Evolutionary conservation across 2,797 vertebrate genomes (phyloP).

Genomic region (Sebastes jordani): DNA sequence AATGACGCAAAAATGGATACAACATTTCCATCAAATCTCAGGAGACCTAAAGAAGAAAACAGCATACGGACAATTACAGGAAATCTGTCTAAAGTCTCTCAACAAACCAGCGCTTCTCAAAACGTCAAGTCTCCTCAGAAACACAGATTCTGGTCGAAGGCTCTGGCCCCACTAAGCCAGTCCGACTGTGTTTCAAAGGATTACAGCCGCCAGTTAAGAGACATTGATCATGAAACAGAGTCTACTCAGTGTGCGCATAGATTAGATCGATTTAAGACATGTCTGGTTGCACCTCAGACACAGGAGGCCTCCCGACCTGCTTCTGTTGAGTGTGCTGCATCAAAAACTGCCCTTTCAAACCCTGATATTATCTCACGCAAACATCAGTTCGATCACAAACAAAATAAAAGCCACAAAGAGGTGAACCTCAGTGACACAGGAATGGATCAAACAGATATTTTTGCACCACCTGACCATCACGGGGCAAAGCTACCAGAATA

Average conservation of each 20-base stretch:
- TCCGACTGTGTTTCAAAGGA: slow-evolving; percentile 40
- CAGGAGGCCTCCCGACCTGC: slow-evolving; percentile 24
- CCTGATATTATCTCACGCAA: slow-evolving; percentile 3
- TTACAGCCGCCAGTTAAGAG: slow-evolving; percentile 50
- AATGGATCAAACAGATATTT: slow-evolving; percentile 29
- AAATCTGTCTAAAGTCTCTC: slow-evolving; percentile 4
- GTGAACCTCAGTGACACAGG: slow-evolving; percentile 9
- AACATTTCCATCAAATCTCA: slow-evolving; percentile 8
- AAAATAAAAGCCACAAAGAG: slow-evolving; percentile 12
- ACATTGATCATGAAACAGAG: slow-evolving; percentile 17
- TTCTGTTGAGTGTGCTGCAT: slow-evolving; percentile 5
- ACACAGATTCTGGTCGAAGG: slow-evolving; percentile 33
- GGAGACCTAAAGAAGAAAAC: slow-evolving; percentile 21
- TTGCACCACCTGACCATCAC: slow-evolving; percentile 12
- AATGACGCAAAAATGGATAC: slow-evolving; percentile 9
- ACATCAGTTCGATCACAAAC: background rate
- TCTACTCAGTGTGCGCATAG: slow-evolving; percentile 3
- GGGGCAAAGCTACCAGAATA: slow-evolving; percentile 37
- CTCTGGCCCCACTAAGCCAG: slow-evolving; percentile 22
- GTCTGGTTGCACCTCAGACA: slow-evolving; percentile 25
- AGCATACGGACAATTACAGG: background rate
- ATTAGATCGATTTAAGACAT: slow-evolving; percentile 45
- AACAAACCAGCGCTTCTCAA: slow-evolving; percentile 6
- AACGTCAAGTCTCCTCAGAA: slow-evolving; percentile 18
- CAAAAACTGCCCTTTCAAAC: slow-evolving; percentile 21